Base-by-base conservation (phyloP, 2,113 vertebrate genomes). In the Dasyornis broadbenti region DNA sequence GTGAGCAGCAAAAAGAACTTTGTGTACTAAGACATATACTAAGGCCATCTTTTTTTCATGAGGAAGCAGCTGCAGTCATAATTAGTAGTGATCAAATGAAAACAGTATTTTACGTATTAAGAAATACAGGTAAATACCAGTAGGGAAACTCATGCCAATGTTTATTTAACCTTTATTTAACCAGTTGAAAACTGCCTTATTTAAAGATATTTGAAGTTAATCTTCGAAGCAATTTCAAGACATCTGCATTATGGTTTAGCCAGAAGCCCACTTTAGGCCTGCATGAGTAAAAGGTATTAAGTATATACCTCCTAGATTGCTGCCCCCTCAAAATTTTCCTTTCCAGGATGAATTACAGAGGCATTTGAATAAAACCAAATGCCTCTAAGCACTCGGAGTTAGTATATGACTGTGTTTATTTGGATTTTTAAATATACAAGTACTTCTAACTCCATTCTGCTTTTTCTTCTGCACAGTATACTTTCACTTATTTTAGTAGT, bases 341-440 rank as follows among this genome's bases (percentile, higher is more conserved):
- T 79, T 24, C 6, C 21, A 52, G 37, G 21, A 11, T 71, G 40
- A 64, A 44, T 72, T 90, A 13, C 4, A 52, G 44, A 35, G 27
- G 11, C 4, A 44, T 16, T 73, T 89, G n/a, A 47, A 12, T 40
- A 35, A 40, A 21, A 76, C 14, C 21, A 45, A 61, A 50, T 57
- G 11, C 20, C 11, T 77, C 50, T 57, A 15, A 75, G 70, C 7
- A 15, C 13, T 47, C 82, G 42, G 27, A 10, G n/a, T 81, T 76
- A 77, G 7, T 66, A 45, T 0, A 0, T 70, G 35, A 45, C 10
- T 60, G 2, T 35, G 7, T 52, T 64, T 80, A n/a, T 70, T 24
- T 20, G 37, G 5, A 18, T 59, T 92, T 94, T 69, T 60, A 64
- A 89, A 64, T 54, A 39, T 7, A 4, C 2, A n/a, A 33, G 10